Conservation (phyloP, 1,140 invertebrate genomes). For the Steinernema feltiae region DNA sequence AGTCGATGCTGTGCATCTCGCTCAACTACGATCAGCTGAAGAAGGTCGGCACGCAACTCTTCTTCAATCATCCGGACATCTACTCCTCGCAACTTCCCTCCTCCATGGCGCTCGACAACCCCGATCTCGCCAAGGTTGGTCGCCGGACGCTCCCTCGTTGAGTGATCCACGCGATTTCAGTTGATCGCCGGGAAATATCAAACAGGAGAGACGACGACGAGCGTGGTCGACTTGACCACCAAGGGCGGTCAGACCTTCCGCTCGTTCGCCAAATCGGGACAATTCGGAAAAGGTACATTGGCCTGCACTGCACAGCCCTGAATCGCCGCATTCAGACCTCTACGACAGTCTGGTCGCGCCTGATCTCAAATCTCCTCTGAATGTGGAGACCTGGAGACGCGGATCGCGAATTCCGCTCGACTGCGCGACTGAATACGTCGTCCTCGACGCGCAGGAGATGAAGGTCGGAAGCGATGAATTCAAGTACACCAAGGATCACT, state of each 20-base stretch:
- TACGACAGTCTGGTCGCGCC: constrained; percentile 39
- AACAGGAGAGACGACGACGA: constrained; percentile 21
- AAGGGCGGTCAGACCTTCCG: constrained; percentile 28
- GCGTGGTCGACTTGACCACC: constrained; percentile 23
- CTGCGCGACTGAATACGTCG: constrained; percentile 12
- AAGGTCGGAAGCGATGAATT: constrained; percentile 31
- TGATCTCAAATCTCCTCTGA: constrained; percentile 27
- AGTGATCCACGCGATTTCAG: neutral
- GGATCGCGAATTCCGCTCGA: constrained; percentile 23
- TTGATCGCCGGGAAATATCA: constrained; percentile 33
- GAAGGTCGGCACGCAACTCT: too few species aligned
- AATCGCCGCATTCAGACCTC: constrained; percentile 26
- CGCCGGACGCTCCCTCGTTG: neutral
- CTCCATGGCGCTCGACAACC: too few species aligned
- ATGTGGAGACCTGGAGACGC: constrained; percentile 40
- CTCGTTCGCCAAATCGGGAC: constrained; percentile 35
- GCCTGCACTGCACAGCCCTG: neutral
- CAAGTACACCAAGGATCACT: constrained; percentile 44
- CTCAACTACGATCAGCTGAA: too few species aligned
- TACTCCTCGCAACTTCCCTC: too few species aligned
- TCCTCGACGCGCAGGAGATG: constrained; percentile 17
- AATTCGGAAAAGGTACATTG: constrained; percentile 38
- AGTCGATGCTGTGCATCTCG: too few species aligned
- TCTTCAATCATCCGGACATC: too few species aligned
- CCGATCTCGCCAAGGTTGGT: constrained; percentile 39